Percentiles rank a stretch among this genome's conserved stretches.
Conservation (phyloP, 1,140 invertebrate genomes). For the Paralvinella palmiformis region DNA sequence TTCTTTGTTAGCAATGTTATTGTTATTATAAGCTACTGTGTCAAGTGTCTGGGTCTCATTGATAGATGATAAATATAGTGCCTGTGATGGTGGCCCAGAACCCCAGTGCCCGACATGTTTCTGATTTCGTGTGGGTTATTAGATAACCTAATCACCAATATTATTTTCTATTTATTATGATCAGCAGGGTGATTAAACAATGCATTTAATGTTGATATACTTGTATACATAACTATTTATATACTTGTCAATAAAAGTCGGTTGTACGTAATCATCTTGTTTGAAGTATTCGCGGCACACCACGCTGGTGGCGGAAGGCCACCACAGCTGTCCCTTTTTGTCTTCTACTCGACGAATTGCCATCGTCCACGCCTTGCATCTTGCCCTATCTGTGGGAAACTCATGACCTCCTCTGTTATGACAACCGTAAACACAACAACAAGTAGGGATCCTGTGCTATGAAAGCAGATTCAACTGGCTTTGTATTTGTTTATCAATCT, state of each 20-base stretch:
- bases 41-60: too few relatives aligned
- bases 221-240: too few relatives aligned
- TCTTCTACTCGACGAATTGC: background rate
- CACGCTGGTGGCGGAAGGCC: background rate
- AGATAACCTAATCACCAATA: too few relatives aligned
- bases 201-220: background rate
- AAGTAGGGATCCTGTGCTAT: background rate
- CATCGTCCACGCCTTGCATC: background rate
- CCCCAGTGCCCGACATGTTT: too few relatives aligned
- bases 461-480: background rate
- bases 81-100: too few relatives aligned
- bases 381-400: background rate
- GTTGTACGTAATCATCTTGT: background rate
- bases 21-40: too few relatives aligned
- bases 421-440: background rate
- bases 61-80: too few relatives aligned
- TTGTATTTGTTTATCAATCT: background rate
- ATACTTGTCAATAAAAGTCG: conserved; percentile 7
- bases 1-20: too few relatives aligned
- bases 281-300: background rate
- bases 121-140: too few relatives aligned
- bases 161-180: too few relatives aligned
- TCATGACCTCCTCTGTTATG: background rate
- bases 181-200: background rate
- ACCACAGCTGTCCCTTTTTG: background rate